Conservation (phyloP, 2,113 vertebrate species). For the Gallinago undulata region DNA sequence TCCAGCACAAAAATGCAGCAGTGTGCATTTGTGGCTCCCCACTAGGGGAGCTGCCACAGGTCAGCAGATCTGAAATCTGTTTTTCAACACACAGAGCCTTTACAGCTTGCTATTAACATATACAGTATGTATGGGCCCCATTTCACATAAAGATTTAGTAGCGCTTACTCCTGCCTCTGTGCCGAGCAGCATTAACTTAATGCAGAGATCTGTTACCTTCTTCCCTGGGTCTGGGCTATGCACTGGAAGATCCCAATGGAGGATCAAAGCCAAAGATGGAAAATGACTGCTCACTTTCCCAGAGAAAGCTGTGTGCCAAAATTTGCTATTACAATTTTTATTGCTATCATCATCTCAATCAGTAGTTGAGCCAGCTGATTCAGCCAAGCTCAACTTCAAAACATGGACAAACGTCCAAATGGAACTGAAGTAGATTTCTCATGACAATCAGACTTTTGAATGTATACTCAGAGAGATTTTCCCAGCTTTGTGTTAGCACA, state of each 20-base stretch:
- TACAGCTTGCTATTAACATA: slow-evolving; percentile 15
- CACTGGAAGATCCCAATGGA: slow-evolving; percentile 20
- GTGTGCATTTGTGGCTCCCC: slow-evolving; percentile 10
- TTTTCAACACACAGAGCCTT: slow-evolving; percentile 40
- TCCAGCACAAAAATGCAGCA: slow-evolving; percentile 32
- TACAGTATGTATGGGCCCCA: background rate
- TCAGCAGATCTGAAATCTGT: slow-evolving; percentile 16
- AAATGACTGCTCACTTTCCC: slow-evolving; percentile 39
- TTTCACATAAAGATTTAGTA: background rate
- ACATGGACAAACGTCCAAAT: background rate
- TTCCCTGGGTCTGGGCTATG: background rate
- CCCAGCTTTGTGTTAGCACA: background rate
- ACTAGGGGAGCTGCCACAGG: slow-evolving; percentile 41
- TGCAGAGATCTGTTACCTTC: slow-evolving; percentile 15
- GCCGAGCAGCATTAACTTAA: background rate
- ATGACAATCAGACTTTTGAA: background rate
- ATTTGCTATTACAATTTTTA: slow-evolving; percentile 46
- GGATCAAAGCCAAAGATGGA: slow-evolving; percentile 42
- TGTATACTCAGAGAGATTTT: background rate
- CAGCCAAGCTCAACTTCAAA: slow-evolving; percentile 47
- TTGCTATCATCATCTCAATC: slow-evolving; percentile 54
- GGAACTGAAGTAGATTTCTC: slow-evolving; percentile 1
- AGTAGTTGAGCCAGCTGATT: slow-evolving; percentile 21
- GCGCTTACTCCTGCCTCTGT: background rate
- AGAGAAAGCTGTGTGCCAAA: background rate